Base-by-base conservation (phyloP, 2,888 invertebrate species). In the Hypomecis punctinalis region DNA sequence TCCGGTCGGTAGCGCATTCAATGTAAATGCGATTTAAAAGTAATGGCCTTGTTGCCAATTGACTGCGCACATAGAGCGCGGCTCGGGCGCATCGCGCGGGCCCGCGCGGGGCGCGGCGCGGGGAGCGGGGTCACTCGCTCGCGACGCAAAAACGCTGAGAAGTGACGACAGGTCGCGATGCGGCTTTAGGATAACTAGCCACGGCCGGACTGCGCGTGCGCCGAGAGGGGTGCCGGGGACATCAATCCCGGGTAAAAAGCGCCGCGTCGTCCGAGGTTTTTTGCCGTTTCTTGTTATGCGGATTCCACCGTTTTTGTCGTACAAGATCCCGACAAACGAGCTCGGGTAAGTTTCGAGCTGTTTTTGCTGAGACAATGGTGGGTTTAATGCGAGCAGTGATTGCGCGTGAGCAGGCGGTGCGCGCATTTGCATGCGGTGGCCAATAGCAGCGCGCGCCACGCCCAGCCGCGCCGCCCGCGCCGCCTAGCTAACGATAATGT, bases 241-340 rank as follows among this genome's bases (percentile, higher is more conserved):
- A 90, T 89, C 85, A 90, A 89, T 90, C 84, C 79, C 76, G 69
- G 72, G 80, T 80, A 91, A 92, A 91, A 92, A 92, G 85, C 83
- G 70, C 75, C 70, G 80, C 80, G 74, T 67, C 75, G 75, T 72
- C 77, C 74, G 71, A 70, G 69, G 75, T 77, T 91, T 91, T 91
- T 89, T 90, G 85, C 81, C 72, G 80, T 82, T 89, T 90, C 89
- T 91, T 88, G 89, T 91, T 88, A 84, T 88, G 86, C 84, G 84
- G 83, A 88, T 89, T 85, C 86, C 79, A 61, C 67, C 68, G 88
- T 89, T 91, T 92, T 91, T 91, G 89, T 81, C 74, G 71, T 66
- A 75, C 83, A 76, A 79, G 85, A 83, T 84, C 82, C 78, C 82
- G 82, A 85, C 88, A 86, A 85, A 83, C 88, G 82, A 85, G 85